These are phyloP conservation scores for Sycon ciliatum DNA, from an alignment of 37 sponge, comb jelly and placozoan genomes.

Conservation along the genomic window DNA sequence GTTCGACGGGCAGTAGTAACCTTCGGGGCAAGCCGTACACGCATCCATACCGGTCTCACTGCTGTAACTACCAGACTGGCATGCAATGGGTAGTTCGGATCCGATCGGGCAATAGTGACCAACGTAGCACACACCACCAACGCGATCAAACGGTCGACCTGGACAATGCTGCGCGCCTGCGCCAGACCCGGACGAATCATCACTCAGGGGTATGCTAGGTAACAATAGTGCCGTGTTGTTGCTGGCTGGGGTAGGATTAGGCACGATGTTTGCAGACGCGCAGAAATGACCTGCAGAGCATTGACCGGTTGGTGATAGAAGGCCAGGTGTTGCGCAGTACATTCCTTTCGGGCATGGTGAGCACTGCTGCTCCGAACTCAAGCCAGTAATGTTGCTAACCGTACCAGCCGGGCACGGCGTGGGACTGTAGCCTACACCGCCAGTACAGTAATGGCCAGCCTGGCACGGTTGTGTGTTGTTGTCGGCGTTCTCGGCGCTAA, in stretches of 20 bases:
- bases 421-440: background rate
- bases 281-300: constrained; percentile 31
- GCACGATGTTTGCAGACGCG: background rate
- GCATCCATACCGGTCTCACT: background rate
- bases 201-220: no score
- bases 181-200: no score
- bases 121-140: constrained; percentile 21
- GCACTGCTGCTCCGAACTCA: constrained; percentile 17
- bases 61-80: constrained; percentile 19
- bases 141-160: background rate
- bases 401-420: constrained; percentile 33
- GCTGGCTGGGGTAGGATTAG: background rate
- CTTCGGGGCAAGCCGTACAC: constrained; percentile 25
- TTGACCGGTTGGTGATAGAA: constrained; percentile 15
- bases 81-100: constrained; percentile 15
- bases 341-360: constrained; percentile 21
- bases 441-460: constrained; percentile 28
- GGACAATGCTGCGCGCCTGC: no score
- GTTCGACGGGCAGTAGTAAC: constrained; percentile 23
- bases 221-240: no score
- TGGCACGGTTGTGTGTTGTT: constrained; percentile 18
- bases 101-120: constrained; percentile 41
- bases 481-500: background rate
- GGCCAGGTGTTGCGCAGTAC: constrained; percentile 29
- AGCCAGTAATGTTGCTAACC: background rate